Conservation (phyloP, 2,797 vertebrate genomes). For the Bufotes viridis region DNA sequence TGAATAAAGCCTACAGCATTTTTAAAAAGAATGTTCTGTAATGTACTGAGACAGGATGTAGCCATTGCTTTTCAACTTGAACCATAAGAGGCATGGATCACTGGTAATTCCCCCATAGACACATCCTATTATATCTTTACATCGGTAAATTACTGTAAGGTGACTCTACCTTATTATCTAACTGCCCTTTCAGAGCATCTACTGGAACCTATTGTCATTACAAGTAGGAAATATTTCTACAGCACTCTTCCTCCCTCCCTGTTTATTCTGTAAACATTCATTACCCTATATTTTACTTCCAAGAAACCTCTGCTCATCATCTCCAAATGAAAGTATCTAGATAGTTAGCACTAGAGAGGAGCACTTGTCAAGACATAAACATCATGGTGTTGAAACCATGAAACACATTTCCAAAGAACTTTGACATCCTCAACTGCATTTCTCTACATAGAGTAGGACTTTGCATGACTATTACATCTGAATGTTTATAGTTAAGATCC, state of each 20-base stretch:
- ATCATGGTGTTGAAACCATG: neutral
- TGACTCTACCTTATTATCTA: neutral
- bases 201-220: neutral
- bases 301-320: neutral
- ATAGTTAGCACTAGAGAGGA: neutral
- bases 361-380: neutral
- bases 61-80: conserved; percentile 15
- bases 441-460: too few relatives aligned
- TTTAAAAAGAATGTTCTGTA: conserved; percentile 8
- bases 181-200: neutral
- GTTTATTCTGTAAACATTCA: neutral
- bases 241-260: neutral
- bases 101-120: neutral
- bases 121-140: too few relatives aligned
- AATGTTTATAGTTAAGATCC: too few relatives aligned
- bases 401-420: neutral
- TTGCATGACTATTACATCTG: too few relatives aligned
- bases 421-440: neutral
- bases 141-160: neutral
- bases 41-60: conserved; percentile 19
- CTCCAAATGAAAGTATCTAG: neutral
- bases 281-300: neutral
- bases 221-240: neutral
- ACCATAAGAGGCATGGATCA: conserved; percentile 21
- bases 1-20: conserved; percentile 46